Evolutionary conservation across 1,140 invertebrate species (phyloP).

Genomic region (Penaeus chinensis): DNA sequence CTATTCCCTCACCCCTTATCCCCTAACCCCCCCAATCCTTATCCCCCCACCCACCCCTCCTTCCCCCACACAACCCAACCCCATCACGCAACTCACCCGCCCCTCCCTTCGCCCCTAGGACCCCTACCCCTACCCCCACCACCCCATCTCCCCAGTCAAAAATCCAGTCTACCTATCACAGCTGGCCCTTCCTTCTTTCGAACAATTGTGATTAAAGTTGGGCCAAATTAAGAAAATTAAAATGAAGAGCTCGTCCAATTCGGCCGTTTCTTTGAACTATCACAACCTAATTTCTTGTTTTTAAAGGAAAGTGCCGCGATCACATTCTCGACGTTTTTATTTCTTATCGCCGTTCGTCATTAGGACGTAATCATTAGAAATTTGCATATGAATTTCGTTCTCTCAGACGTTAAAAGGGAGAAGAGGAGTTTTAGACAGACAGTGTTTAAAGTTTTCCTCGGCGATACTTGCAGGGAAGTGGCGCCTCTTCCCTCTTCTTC

Average conservation of each 20-base stretch:
- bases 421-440: constrained; percentile 46
- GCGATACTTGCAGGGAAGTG: neutral
- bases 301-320: constrained; percentile 57
- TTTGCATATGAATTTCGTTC: constrained; percentile 63
- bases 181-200: constrained; percentile 33
- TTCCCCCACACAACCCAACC: neutral
- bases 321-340: constrained; percentile 50
- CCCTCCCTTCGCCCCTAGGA: neutral
- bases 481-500: neutral
- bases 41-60: neutral
- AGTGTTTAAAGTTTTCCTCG: constrained; percentile 32
- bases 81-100: neutral
- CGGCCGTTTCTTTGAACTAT: constrained; percentile 60
- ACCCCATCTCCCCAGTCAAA: constrained; percentile 20
- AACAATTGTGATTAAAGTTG: constrained; percentile 64
- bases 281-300: constrained; percentile 63
- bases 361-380: constrained; percentile 60
- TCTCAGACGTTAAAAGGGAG: constrained; percentile 39
- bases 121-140: neutral
- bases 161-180: constrained; percentile 47
- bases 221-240: constrained; percentile 62
- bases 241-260: constrained; percentile 57
- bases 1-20: neutral
- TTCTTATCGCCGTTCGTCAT: constrained; percentile 60
- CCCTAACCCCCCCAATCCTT: neutral